Evolutionary conservation across 2,888 invertebrate genomes (phyloP).

Genomic region (Noctuana brunneofusca): DNA sequence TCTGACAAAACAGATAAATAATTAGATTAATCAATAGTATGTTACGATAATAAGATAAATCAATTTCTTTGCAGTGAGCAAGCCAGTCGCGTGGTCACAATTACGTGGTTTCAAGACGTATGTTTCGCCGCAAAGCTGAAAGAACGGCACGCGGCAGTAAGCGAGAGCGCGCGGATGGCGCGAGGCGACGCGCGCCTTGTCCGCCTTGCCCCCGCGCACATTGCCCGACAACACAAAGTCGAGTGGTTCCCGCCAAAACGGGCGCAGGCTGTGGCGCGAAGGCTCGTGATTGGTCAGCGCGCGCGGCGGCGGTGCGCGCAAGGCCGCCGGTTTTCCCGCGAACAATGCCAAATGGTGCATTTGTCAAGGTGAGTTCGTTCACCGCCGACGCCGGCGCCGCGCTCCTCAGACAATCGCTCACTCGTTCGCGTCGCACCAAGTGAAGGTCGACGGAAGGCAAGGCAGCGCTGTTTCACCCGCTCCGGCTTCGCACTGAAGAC

Average conservation of each 20-base stretch:
- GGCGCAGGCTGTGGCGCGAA: slow-evolving; percentile 80
- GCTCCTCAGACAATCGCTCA: slow-evolving; percentile 66
- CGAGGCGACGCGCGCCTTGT: slow-evolving; percentile 44
- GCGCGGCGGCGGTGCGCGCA: slow-evolving; percentile 73
- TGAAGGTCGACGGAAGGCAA: slow-evolving; percentile 78
- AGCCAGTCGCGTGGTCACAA: slow-evolving; percentile 1
- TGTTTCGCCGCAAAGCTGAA: slow-evolving; percentile 52
- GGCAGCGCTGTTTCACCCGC: slow-evolving; percentile 57
- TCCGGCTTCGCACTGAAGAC: slow-evolving; percentile 60
- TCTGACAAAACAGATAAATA: background rate
- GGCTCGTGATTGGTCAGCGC: slow-evolving; percentile 70
- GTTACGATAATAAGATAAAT: background rate
- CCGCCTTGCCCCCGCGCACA: slow-evolving; percentile 51
- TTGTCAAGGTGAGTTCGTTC: slow-evolving; percentile 84
- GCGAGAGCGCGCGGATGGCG: slow-evolving; percentile 42
- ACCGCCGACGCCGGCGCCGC: slow-evolving; percentile 74
- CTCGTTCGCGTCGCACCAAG: slow-evolving; percentile 64
- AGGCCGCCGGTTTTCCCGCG: slow-evolving; percentile 83
- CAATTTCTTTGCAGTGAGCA: slow-evolving; percentile 13
- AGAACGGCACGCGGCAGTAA: slow-evolving; percentile 44
- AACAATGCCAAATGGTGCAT: slow-evolving; percentile 84
- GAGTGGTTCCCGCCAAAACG: slow-evolving; percentile 71
- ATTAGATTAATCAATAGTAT: background rate
- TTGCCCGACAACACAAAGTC: slow-evolving; percentile 41
- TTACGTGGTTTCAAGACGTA: slow-evolving; percentile 34